Conservation (phyloP, 2,797 vertebrate species). For the Staurois parvus region DNA sequence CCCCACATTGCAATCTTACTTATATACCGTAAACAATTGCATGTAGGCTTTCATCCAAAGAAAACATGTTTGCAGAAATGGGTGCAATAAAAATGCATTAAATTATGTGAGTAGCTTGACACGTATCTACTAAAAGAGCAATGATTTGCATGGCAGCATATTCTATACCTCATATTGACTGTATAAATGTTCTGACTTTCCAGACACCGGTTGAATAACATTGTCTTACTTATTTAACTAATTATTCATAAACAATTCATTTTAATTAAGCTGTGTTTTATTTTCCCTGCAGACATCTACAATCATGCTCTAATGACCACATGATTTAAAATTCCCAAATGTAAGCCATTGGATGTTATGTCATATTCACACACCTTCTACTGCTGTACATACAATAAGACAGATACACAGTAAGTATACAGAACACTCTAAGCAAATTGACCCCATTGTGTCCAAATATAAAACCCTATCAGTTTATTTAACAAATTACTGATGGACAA, state of each 20-base stretch:
- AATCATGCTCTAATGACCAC: conserved; percentile 14
- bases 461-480: conserved; percentile 22
- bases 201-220: neutral
- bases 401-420: neutral
- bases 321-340: neutral
- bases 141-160: no score
- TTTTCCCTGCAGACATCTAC: conserved; percentile 1
- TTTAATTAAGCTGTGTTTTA: neutral
- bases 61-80: no score
- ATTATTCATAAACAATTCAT: conserved; percentile 9
- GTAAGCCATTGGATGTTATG: neutral
- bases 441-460: conserved; percentile 12
- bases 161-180: neutral
- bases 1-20: no score
- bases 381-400: neutral
- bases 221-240: neutral
- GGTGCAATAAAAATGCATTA: no score
- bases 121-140: no score
- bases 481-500: conserved; percentile 35
- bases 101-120: no score
- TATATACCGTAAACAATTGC: no score
- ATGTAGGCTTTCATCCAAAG: no score
- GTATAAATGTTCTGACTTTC: neutral
- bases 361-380: neutral
- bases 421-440: neutral